A percentile compares a stretch with the other conserved stretches of the same genome.
These are phyloP conservation scores for Oegoconia quadripuncta DNA, from an alignment of 2,888 invertebrate genomes.

Conservation along the genomic window DNA sequence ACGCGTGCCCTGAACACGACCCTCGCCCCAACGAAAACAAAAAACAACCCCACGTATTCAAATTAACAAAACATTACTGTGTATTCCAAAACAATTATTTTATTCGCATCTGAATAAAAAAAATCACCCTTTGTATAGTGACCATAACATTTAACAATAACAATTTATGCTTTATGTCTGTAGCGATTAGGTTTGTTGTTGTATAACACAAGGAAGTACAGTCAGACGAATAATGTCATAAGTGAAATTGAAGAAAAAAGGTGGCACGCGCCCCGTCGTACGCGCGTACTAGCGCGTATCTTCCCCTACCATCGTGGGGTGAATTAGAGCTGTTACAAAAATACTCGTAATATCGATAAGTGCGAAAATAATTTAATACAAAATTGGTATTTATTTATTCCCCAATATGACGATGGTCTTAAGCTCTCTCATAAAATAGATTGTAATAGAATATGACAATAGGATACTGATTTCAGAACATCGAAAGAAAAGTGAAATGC, in stretches of 20 bases:
- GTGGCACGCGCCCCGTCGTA: slow-evolving; percentile 71
- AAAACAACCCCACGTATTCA: slow-evolving; percentile 62
- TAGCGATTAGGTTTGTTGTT: slow-evolving; percentile 21
- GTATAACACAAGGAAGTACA: slow-evolving; percentile 11
- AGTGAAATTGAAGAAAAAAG: slow-evolving; percentile 71
- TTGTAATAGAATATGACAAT: not conserved
- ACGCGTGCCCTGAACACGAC: slow-evolving; percentile 64
- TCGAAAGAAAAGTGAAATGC: too few relatives aligned
- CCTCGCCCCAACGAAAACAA: slow-evolving; percentile 43
- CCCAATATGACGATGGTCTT: too few relatives aligned
- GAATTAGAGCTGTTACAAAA: slow-evolving; percentile 36
- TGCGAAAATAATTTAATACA: not conserved
- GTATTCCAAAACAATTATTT: slow-evolving; percentile 68
- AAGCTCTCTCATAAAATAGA: not conserved
- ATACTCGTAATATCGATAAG: slow-evolving; percentile 3
- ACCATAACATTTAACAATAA: not conserved
- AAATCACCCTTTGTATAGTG: slow-evolving; percentile 32
- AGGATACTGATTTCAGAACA: not conserved
- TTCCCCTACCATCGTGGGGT: slow-evolving; percentile 67
- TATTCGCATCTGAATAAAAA: slow-evolving; percentile 41
- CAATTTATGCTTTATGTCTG: slow-evolving; percentile 12
- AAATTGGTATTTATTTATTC: too few relatives aligned
- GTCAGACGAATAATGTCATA: slow-evolving; percentile 48
- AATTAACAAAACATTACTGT: slow-evolving; percentile 76
- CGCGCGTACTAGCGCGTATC: slow-evolving; percentile 62